These are phyloP conservation scores for Alloscopus bannaensis DNA, from an alignment of 2,888 invertebrate genomes.

Conservation along the genomic window DNA sequence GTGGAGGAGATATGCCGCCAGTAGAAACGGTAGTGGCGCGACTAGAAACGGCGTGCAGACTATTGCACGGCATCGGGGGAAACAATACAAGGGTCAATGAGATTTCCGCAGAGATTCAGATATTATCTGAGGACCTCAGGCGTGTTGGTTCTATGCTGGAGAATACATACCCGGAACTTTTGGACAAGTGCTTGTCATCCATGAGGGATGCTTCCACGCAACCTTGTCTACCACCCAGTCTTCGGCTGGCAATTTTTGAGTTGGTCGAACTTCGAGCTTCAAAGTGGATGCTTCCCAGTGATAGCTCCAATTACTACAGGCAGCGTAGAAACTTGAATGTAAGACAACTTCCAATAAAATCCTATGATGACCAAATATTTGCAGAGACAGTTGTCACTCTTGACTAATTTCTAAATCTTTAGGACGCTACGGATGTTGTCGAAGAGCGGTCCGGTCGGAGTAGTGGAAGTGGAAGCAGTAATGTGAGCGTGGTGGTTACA, in stretches of 20 bases:
- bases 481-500: slow-evolving; percentile 47
- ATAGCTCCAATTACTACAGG: slow-evolving; percentile 88
- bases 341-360: background rate
- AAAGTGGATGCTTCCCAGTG: slow-evolving; percentile 91
- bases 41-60: slow-evolving; percentile 70
- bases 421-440: slow-evolving; percentile 37
- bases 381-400: background rate
- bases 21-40: slow-evolving; percentile 72
- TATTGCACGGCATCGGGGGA: slow-evolving; percentile 70
- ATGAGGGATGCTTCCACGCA: slow-evolving; percentile 72
- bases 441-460: slow-evolving; percentile 29
- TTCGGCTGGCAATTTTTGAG: slow-evolving; percentile 81
- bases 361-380: slow-evolving; percentile 7
- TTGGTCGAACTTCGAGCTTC: slow-evolving; percentile 94
- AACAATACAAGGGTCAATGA: slow-evolving; percentile 69
- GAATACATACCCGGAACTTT: slow-evolving; percentile 69
- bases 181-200: slow-evolving; percentile 70
- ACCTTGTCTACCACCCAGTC: slow-evolving; percentile 66
- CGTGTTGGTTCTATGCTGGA: slow-evolving; percentile 71
- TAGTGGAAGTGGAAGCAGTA: slow-evolving; percentile 21
- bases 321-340: slow-evolving; percentile 75
- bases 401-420: background rate
- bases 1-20: slow-evolving; percentile 68
- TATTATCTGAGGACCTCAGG: slow-evolving; percentile 70
- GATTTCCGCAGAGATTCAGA: slow-evolving; percentile 69